A percentile compares a stretch with the other conserved stretches of the same genome.
Evolutionary conservation across 2,888 invertebrate genomes (phyloP).

Genomic region (Limnephilus rhombicus): DNA sequence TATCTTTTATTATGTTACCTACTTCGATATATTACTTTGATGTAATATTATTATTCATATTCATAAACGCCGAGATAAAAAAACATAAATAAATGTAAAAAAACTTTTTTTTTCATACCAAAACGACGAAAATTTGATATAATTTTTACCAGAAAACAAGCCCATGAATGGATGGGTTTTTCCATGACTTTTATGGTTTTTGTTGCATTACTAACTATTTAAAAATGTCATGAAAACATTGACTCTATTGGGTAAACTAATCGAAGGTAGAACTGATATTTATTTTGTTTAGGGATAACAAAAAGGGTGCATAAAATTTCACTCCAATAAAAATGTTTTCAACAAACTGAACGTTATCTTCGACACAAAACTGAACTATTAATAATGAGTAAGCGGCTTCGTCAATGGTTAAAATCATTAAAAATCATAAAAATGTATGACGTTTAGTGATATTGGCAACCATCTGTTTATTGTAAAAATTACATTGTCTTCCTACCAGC

Average conservation of each 20-base stretch:
- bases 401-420: no score
- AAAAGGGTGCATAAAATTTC: no score
- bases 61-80: neutral
- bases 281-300: no score
- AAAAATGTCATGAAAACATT: neutral
- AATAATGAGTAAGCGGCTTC: no score
- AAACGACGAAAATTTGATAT: neutral
- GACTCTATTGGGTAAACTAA: neutral
- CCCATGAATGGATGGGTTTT: neutral
- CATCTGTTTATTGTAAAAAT: neutral
- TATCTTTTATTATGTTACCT: no score
- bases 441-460: neutral
- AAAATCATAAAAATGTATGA: no score
- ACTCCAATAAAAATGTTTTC: no score
- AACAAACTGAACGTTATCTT: no score
- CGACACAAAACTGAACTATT: no score
- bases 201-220: neutral
- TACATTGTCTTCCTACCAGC: neutral
- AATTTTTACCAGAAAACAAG: neutral
- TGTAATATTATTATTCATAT: no score
- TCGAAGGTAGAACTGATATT: no score
- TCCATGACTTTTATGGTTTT: neutral
- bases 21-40: no score
- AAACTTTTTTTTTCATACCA: neutral
- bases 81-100: slow-evolving; percentile 13